Percentiles rank a stretch among this genome's conserved stretches.
Evolutionary conservation across 2,888 invertebrate genomes (phyloP).

Genomic region (Sesia bembeciformis): DNA sequence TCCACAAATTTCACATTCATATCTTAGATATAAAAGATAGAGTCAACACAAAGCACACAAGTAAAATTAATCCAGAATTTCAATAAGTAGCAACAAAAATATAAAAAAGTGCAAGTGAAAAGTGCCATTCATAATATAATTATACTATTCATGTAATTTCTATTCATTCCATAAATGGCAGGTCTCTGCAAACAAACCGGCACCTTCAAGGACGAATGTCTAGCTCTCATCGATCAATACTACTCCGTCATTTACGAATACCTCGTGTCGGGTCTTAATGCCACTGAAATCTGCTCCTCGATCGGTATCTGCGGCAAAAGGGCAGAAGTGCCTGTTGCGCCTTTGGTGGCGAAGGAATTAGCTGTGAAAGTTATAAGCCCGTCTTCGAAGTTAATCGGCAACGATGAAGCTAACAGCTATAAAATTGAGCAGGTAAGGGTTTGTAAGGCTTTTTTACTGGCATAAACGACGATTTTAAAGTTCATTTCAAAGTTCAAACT

Average conservation of each 20-base stretch:
- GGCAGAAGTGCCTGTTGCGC: slow-evolving; percentile 67
- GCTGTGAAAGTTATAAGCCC: slow-evolving; percentile 29
- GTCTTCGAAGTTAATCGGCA: slow-evolving; percentile 36
- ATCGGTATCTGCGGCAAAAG: slow-evolving; percentile 78
- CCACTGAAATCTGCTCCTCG: slow-evolving; percentile 79
- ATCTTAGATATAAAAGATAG: too few species aligned
- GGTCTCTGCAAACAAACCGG: slow-evolving; percentile 87
- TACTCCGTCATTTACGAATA: slow-evolving; percentile 82
- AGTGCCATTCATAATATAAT: too few species aligned
- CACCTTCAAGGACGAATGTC: slow-evolving; percentile 82
- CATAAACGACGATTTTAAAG: too few species aligned
- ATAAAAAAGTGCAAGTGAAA: too few species aligned
- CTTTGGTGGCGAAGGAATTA: slow-evolving; percentile 73
- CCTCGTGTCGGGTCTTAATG: slow-evolving; percentile 79
- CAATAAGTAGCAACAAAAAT: too few species aligned
- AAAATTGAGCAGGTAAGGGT: slow-evolving; percentile 23
- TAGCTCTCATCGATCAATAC: slow-evolving; percentile 84
- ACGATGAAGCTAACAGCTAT: slow-evolving; percentile 49
- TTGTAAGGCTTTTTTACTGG: too few species aligned
- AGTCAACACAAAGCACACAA: too few species aligned
- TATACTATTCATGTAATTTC: too few species aligned
- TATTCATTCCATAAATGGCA: slow-evolving; percentile 12
- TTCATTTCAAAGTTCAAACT: too few species aligned
- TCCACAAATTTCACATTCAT: too few species aligned
- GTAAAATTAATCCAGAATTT: too few species aligned